phyloP scores from a whole-genome alignment of 2,113 vertebrate genomes.

The Stomatorhinus ivindoensis region DNA sequence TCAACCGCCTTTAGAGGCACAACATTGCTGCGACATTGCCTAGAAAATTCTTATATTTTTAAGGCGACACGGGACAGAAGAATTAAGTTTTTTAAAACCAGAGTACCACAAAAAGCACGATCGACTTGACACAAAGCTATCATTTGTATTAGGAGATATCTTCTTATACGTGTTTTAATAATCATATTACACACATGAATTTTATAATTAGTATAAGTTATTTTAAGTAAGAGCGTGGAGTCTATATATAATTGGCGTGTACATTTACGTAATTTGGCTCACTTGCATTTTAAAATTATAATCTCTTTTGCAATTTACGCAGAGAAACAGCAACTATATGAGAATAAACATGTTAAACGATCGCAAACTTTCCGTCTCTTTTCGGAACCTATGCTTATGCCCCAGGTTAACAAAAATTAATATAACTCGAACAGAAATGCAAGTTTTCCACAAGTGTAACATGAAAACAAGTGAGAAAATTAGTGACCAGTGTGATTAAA shows the following conservation, averaged over 20 bases:
- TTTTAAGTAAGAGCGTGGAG: not conserved
- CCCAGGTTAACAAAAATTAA: not conserved
- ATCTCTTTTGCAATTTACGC: not conserved
- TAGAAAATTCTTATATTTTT: constrained; percentile 33
- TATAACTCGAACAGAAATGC: not conserved
- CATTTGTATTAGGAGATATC: too few species aligned
- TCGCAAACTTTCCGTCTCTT: not conserved
- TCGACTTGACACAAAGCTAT: not conserved
- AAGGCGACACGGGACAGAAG: not conserved
- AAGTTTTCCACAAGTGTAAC: not conserved
- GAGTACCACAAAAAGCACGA: not conserved
- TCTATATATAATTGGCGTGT: not conserved
- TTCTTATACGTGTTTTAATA: not conserved
- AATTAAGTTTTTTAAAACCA: constrained; percentile 3
- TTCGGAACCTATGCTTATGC: not conserved
- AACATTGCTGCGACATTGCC: constrained; percentile 61
- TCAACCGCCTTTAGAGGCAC: constrained; percentile 49
- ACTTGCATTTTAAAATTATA: not conserved
- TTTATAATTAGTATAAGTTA: not conserved
- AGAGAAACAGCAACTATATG: not conserved
- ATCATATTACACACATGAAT: not conserved
- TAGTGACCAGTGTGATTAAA: not conserved
- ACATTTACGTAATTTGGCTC: not conserved
- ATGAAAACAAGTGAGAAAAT: not conserved
- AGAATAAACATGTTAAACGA: not conserved